Conservation (phyloP, 2,113 vertebrate species). For the Alligator mississippiensis region DNA sequence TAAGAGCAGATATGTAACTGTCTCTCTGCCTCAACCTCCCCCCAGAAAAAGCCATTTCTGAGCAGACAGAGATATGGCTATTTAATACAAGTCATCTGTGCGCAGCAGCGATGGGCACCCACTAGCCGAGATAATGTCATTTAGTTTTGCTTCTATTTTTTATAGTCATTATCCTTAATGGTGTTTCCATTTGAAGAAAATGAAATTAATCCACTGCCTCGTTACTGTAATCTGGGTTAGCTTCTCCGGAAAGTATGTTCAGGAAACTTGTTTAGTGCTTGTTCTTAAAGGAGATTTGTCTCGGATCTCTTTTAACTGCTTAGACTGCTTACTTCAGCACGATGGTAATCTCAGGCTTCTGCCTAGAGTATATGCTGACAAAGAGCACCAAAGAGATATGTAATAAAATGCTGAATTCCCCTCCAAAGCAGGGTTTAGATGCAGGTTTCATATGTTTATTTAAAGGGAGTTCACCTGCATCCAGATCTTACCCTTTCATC, state of each 20-base stretch:
- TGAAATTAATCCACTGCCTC: background rate
- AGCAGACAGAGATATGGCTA: background rate
- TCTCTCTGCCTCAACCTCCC: background rate
- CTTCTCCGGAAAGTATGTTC: background rate
- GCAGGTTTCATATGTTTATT: constrained; percentile 19
- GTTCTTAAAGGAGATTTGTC: background rate
- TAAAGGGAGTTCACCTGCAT: background rate
- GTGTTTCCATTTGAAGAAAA: background rate
- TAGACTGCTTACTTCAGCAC: background rate
- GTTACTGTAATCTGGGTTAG: background rate
- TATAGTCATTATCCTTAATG: background rate
- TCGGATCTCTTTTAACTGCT: constrained; percentile 4
- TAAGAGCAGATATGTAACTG: background rate
- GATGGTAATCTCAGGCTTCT: constrained; percentile 36
- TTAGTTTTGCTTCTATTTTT: constrained; percentile 14
- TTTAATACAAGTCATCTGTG: constrained; percentile 20
- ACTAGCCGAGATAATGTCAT: background rate
- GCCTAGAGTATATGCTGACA: background rate
- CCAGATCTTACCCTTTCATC: constrained; percentile 7
- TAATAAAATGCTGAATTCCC: constrained; percentile 9
- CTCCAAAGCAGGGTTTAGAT: constrained; percentile 33
- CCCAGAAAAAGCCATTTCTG: background rate
- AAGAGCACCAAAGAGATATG: constrained; percentile 19
- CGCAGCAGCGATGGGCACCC: background rate
- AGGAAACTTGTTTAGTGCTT: background rate